These are phyloP conservation scores for Spilarctia lutea DNA, from an alignment of 2,888 invertebrate genomes.

Conservation along the genomic window DNA sequence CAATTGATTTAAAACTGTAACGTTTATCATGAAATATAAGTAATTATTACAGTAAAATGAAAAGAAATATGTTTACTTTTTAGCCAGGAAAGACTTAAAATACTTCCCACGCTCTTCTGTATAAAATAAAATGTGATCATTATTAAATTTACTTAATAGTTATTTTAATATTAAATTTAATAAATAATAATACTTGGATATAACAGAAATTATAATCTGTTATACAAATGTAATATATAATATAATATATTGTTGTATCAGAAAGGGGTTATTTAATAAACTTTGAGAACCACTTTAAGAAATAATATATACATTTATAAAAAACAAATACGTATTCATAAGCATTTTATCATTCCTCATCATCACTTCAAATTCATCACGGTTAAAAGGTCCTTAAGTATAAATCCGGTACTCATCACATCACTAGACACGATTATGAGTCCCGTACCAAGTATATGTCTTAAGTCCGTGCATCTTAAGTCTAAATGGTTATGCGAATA, in stretches of 20 bases:
- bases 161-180: no score
- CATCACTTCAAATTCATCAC: background rate
- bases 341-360: background rate
- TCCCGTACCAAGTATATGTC: slow-evolving; percentile 33
- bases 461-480: slow-evolving; percentile 40
- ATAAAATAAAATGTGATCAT: no score
- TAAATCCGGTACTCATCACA: slow-evolving; percentile 47
- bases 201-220: background rate
- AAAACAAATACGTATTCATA: slow-evolving; percentile 3
- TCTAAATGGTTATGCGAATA: slow-evolving; percentile 51
- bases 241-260: background rate
- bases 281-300: slow-evolving; percentile 25
- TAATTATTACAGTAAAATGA: background rate
- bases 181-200: no score
- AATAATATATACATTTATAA: background rate
- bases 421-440: slow-evolving; percentile 41
- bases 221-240: background rate
- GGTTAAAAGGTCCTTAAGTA: background rate
- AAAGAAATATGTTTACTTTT: no score
- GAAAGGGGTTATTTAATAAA: slow-evolving; percentile 3
- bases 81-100: no score
- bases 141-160: no score
- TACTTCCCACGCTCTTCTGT: no score
- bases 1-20: no score
- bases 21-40: no score